Conservation (phyloP, 2,797 vertebrate genomes). For the Morus bassanus region DNA sequence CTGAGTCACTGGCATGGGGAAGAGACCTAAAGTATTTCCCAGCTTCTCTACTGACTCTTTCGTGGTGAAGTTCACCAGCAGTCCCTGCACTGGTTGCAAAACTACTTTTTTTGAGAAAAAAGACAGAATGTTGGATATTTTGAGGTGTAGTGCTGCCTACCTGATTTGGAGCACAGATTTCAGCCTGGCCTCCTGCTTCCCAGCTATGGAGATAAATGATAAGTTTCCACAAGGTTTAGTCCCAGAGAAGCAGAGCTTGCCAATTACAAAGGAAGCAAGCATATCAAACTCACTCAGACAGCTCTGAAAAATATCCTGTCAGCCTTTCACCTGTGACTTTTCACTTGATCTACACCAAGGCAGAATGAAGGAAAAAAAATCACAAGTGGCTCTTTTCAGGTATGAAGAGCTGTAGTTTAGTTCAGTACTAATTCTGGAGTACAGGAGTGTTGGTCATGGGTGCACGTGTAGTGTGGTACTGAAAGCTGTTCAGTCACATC, state of each 20-base stretch:
- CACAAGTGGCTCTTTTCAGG: background rate
- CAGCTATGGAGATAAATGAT: background rate
- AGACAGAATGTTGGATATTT: background rate
- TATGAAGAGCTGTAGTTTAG: background rate
- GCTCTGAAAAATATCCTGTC: background rate
- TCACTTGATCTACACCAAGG: background rate
- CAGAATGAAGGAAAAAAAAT: background rate
- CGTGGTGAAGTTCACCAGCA: background rate
- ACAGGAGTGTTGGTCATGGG: no score
- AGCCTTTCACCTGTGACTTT: background rate
- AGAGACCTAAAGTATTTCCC: background rate
- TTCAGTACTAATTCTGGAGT: background rate
- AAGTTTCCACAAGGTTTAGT: background rate
- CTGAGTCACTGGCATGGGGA: background rate
- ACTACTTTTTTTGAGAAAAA: background rate
- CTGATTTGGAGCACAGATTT: background rate
- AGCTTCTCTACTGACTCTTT: background rate
- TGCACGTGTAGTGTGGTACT: accelerated
- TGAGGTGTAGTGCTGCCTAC: background rate
- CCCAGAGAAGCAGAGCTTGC: background rate
- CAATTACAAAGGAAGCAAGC: background rate
- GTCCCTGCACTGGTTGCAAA: background rate
- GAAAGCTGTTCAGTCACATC: background rate
- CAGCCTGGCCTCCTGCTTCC: background rate
- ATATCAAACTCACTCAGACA: background rate